phyloP scores from a whole-genome alignment of 2,797 vertebrate genomes.

The Sebastes aleutianus region DNA sequence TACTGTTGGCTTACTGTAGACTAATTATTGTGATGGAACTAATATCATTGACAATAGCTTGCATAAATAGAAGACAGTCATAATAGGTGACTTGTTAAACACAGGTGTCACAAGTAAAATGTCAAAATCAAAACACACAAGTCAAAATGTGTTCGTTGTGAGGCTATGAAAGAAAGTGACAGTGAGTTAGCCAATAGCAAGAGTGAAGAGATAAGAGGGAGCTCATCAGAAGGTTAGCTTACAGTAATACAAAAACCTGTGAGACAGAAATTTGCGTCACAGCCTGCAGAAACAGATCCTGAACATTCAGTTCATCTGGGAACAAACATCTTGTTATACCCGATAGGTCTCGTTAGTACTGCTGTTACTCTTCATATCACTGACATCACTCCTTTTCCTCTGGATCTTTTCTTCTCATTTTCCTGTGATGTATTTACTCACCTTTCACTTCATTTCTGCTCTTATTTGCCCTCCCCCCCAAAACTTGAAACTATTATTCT shows the following conservation, averaged over 20 bases:
- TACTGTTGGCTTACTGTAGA: neutral
- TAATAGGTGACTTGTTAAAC: no score
- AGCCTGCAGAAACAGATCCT: no score
- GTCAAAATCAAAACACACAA: no score
- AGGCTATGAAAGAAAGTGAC: neutral
- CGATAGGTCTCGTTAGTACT: neutral
- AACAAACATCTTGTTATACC: constrained; percentile 10
- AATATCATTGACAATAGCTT: neutral
- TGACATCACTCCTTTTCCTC: neutral
- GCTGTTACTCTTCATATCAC: neutral
- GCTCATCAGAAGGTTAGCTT: neutral
- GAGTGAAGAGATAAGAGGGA: neutral
- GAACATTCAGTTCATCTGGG: neutral
- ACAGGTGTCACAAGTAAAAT: no score
- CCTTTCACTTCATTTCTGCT: neutral
- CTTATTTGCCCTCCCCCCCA: neutral
- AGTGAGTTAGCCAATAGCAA: neutral
- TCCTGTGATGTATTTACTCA: neutral
- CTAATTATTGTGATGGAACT: neutral
- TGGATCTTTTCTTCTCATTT: neutral
- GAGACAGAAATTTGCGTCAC: neutral
- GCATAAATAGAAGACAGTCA: neutral
- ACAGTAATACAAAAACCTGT: neutral
- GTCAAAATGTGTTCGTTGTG: neutral
- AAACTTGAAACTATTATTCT: neutral